These are phyloP conservation scores for Lottia scabra DNA, from an alignment of 2,888 invertebrate species.

Conservation along the genomic window DNA sequence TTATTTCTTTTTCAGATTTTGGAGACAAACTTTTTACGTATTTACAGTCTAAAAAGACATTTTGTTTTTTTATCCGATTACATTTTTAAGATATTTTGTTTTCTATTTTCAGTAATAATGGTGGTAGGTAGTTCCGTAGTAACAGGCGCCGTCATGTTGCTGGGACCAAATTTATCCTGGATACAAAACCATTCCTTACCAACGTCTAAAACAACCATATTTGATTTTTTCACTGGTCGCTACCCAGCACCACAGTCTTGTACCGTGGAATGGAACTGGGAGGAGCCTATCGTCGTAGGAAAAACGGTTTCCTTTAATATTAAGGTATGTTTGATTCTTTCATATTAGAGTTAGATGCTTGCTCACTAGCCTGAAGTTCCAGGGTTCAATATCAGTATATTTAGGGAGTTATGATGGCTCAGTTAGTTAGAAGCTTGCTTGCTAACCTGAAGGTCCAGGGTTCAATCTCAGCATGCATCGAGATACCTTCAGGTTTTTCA, in stretches of 20 bases:
- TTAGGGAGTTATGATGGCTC: too few relatives aligned
- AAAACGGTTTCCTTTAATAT: conserved; percentile 92
- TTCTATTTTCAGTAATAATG: conserved; percentile 16
- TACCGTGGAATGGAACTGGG: conserved; percentile 89
- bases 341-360: too few relatives aligned
- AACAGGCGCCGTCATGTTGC: conserved; percentile 17
- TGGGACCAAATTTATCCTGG: conserved; percentile 9
- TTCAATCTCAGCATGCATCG: too few relatives aligned
- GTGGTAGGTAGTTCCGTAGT: conserved; percentile 10
- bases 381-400: too few relatives aligned
- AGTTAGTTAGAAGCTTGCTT: too few relatives aligned
- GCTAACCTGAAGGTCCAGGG: too few relatives aligned
- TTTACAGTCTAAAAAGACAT: too few relatives aligned
- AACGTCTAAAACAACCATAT: conserved; percentile 35
- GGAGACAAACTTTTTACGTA: too few relatives aligned
- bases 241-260: conserved; percentile 90
- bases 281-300: conserved; percentile 89
- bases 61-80: too few relatives aligned
- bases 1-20: too few relatives aligned
- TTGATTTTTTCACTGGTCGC: conserved; percentile 92
- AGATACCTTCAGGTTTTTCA: too few relatives aligned
- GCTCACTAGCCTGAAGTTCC: too few relatives aligned
- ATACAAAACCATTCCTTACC: conserved; percentile 10
- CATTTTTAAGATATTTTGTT: neutral
- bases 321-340: conserved; percentile 70